Percentiles rank a stretch among this genome's conserved stretches.
These are phyloP conservation scores for Eristalis tenax DNA, from an alignment of 2,888 invertebrate species.

Conservation along the genomic window DNA sequence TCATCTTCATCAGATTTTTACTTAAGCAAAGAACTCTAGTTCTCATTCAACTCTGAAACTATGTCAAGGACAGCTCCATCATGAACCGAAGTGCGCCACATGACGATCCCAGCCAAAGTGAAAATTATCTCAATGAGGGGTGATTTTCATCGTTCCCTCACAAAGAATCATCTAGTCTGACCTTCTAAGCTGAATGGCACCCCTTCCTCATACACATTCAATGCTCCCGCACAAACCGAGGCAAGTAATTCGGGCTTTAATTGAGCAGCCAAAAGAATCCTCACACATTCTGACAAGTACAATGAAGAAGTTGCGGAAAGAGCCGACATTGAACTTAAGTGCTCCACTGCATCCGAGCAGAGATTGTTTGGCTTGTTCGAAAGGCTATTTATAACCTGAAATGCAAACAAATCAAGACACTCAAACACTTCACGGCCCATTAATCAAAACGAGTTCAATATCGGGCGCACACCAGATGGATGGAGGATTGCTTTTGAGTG, in stretches of 20 bases:
- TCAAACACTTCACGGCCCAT: constrained; percentile 25
- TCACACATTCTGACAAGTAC: background rate
- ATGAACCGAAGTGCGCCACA: background rate
- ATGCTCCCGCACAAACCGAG: background rate
- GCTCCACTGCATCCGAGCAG: background rate
- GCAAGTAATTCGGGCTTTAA: background rate
- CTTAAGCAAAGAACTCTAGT: background rate
- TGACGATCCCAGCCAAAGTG: background rate
- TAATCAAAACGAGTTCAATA: constrained; percentile 28
- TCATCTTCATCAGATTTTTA: background rate
- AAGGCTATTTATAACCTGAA: background rate
- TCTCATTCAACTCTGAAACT: background rate
- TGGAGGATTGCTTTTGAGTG: background rate
- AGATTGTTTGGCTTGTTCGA: background rate
- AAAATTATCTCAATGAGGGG: background rate
- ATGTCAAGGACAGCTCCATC: background rate
- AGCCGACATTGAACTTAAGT: background rate
- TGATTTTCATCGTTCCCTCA: background rate
- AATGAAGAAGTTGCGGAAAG: background rate
- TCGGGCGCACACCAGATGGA: background rate
- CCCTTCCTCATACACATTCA: background rate
- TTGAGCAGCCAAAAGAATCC: background rate
- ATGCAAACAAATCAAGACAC: constrained; percentile 13
- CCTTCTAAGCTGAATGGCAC: background rate
- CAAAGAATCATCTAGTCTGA: background rate